Base-by-base conservation (phyloP, 2,113 vertebrate species). In the Zapus hudsonius region DNA sequence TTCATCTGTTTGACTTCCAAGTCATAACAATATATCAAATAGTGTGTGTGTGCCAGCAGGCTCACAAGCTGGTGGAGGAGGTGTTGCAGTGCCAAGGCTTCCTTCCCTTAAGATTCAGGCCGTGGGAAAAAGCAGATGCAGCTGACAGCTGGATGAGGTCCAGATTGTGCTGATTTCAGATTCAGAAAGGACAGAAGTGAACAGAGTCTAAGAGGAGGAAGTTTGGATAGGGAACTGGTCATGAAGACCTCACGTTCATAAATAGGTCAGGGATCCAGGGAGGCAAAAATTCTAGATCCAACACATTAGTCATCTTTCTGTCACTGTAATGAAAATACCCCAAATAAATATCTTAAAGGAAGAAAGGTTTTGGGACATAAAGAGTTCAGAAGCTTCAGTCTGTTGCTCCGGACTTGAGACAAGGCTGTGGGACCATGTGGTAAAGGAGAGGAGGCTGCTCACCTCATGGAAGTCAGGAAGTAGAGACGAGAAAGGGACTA, bases 91-190 rank as follows among this genome's bases (percentile, higher is more conserved):
- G 61, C 57, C 73, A 59, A 36, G 66, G 29, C 61, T 61, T 23
- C 61, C 59, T 23, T 15, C 52, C 55, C 74, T 20, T 33, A 87
- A 73, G 47, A 13, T 52, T 11, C 12, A 73, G 79, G 33, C 70
- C 57, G 19, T 82, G 55, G 86, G 80, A 90, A 89, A 47, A 84
- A 67, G 72, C 89, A 96, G 95, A 91, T 91, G 91, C 79, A 55
- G 47, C 13, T 33, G 66, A 90, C 87, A 94, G 92, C 80, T 84
- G 95, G 91, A 94, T 61, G 31, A 75, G 66, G 25, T 66, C 23
- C 52, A 78, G 66, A 38, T 79, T 66, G 40, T 95, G 93, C 74
- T 64, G 72, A 76, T 0, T 38, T 84, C 93, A 95, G 36, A 86
- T 75, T n/a, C 66, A 57, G 40, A 73, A 61, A 89, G 75, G 33